phyloP scores from a whole-genome alignment of 2,797 vertebrate species.

The Siniperca undulata region DNA sequence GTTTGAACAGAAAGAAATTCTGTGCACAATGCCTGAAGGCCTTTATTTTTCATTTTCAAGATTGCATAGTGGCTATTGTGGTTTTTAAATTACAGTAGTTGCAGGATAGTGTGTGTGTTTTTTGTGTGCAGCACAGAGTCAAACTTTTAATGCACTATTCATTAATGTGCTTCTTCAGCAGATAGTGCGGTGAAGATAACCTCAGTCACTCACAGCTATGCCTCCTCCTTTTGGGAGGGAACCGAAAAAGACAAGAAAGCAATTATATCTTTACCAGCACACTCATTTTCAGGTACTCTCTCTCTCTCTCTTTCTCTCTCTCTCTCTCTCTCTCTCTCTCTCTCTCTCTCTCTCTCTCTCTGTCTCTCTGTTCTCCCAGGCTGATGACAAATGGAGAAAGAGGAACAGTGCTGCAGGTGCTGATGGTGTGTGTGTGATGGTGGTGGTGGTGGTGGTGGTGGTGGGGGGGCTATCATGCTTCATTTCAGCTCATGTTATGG shows the following conservation, averaged over 20 bases:
- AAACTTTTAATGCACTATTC: constrained; percentile 84
- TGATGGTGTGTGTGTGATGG: constrained; percentile 34
- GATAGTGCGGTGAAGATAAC: constrained; percentile 79
- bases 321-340: constrained; percentile 34
- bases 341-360: too few species aligned
- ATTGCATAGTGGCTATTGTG: constrained; percentile 66
- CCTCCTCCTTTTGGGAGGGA: constrained; percentile 73
- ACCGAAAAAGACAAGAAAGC: constrained; percentile 84
- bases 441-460: background rate
- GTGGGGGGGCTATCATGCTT: constrained; percentile 46
- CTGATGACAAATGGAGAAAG: constrained; percentile 78
- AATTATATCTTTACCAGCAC: constrained; percentile 81
- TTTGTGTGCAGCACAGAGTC: constrained; percentile 50
- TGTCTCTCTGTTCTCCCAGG: constrained; percentile 55
- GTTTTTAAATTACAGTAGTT: constrained; percentile 71
- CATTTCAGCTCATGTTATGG: constrained; percentile 66
- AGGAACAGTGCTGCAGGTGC: constrained; percentile 73
- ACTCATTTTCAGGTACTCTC: constrained; percentile 76
- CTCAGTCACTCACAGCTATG: constrained; percentile 79
- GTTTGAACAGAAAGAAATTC: constrained; percentile 56
- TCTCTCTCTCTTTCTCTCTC: constrained; percentile 31
- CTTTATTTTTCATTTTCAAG: constrained; percentile 68
- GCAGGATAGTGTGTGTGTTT: constrained; percentile 33
- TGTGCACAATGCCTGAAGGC: constrained; percentile 44
- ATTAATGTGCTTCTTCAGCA: constrained; percentile 85